Base-by-base conservation (phyloP, 2,797 vertebrate species). In the Tarsius wallacei region DNA sequence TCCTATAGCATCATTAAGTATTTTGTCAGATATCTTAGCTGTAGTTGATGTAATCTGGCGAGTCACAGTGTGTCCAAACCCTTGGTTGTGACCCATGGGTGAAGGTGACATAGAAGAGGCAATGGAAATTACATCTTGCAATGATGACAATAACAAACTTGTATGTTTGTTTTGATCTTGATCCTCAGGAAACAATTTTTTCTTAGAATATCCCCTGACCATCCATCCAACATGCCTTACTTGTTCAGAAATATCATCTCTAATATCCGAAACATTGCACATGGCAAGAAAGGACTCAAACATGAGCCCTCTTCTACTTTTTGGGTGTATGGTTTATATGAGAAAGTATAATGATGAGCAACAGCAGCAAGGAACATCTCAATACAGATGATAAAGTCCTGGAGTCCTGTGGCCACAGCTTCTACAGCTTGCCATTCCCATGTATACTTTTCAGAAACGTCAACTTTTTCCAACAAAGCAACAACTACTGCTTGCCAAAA, bases 331-430 rank as follows among this genome's bases (percentile, higher is more conserved):
- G 99, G 99, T 98, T 99, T 99, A 99, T 99, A 99, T 91, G 99
- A 99, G 98, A 99, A 99, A 98, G 99, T 99, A 98, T 99, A 7
- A 99, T 68, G n/a, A 33, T 33, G 66, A 31, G 16, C 99, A 78
- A 99, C 99, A 97, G 99, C 99, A 91, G 99, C 99, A 97, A 99
- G 98, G 94, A 99, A 99, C 99, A 99, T 99, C 99, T 99, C 99
- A 94, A 99, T 99, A 84, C 99, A 99, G 98, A 99, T 99, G 3
- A 99, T 98, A 90, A 99, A 99, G 98, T 99, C 99, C 99, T 99
- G 99, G 93, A 99, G 98, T 68, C 99, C 99, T 4, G 99, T 99
- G 53, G 99, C 99, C 83, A 99, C 99, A 95, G 99, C 99, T 98
- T 99, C 99, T 97, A 99, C 99, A 26, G 98, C 99, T 19, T 99